Conservation (phyloP, 2,797 vertebrate genomes). For the Anas bernieri region DNA sequence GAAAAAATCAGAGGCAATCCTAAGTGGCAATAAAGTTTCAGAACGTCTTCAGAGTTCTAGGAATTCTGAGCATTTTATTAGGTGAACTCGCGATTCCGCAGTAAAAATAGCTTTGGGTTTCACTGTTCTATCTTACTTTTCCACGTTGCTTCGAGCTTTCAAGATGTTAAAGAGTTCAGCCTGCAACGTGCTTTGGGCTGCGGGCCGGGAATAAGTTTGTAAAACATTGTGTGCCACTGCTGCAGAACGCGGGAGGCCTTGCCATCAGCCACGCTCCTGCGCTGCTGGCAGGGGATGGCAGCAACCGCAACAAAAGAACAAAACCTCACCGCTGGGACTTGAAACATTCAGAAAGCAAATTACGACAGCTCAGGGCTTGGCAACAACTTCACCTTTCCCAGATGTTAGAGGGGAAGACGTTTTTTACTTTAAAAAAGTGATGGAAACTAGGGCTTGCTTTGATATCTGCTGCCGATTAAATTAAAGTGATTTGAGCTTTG, state of each 20-base stretch:
- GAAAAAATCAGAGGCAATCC: not conserved
- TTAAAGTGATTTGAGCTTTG: slow-evolving; percentile 23
- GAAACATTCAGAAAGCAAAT: slow-evolving; percentile 46
- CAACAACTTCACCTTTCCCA: slow-evolving; percentile 66
- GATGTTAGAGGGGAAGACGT: slow-evolving; percentile 61
- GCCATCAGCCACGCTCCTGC: not conserved
- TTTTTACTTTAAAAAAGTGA: slow-evolving; percentile 46
- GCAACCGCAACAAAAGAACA: slow-evolving; percentile 37
- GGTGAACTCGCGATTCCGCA: slow-evolving; percentile 19
- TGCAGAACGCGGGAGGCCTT: slow-evolving; percentile 24
- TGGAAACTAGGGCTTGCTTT: slow-evolving; percentile 51
- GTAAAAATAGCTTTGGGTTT: slow-evolving; percentile 61
- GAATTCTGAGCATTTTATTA: slow-evolving; percentile 41
- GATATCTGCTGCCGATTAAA: slow-evolving; percentile 48
- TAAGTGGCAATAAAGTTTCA: not conserved
- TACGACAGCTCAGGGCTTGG: slow-evolving; percentile 62
- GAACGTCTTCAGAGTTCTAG: not conserved
- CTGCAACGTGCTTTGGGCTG: slow-evolving; percentile 38
- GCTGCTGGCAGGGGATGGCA: slow-evolving; percentile 15
- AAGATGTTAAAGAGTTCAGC: not conserved
- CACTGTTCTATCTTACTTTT: slow-evolving; percentile 49
- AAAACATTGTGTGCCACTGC: slow-evolving; percentile 22
- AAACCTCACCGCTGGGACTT: slow-evolving; percentile 38
- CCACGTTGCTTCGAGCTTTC: slow-evolving; percentile 57
- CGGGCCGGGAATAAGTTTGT: slow-evolving; percentile 51